A percentile compares a stretch with the other conserved stretches of the same genome.
These are phyloP conservation scores for Leptonema lineaticorne DNA, from an alignment of 1,140 invertebrate genomes.

Conservation along the genomic window DNA sequence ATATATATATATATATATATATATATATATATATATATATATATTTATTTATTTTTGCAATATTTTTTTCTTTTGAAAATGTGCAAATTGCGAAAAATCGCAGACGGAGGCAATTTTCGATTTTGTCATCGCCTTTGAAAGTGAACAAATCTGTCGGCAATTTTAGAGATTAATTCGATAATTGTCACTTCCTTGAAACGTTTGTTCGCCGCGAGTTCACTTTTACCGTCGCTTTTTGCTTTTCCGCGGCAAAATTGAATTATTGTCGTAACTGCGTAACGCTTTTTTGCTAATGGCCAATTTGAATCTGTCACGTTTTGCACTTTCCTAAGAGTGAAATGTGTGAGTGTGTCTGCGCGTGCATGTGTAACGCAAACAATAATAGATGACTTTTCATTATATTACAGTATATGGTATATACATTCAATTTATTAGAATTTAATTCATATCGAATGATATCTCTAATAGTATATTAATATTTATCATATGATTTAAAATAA, in stretches of 20 bases:
- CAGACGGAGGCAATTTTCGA: background rate
- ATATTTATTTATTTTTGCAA: background rate
- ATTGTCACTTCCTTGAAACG: constrained; percentile 5
- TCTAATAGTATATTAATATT: background rate
- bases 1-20: background rate
- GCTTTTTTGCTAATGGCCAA: constrained; percentile 4
- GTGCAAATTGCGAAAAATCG: background rate
- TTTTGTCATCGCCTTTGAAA: no score
- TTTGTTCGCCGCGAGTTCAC: background rate
- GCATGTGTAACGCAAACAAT: background rate
- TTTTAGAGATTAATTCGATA: background rate
- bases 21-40: background rate
- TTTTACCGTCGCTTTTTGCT: constrained; percentile 1
- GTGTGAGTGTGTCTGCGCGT: no score
- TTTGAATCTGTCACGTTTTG: constrained; percentile 14
- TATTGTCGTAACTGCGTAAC: constrained; percentile 10
- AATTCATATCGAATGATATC: background rate
- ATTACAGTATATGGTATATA: no score
- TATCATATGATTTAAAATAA: background rate
- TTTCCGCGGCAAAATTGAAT: constrained; percentile 10
- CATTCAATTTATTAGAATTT: background rate
- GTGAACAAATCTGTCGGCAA: background rate
- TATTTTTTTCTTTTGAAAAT: background rate
- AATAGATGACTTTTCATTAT: no score
- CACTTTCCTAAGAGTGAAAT: constrained; percentile 1